Conservation (phyloP, 2,113 vertebrate genomes). For the Odocoileus hemionus region DNA sequence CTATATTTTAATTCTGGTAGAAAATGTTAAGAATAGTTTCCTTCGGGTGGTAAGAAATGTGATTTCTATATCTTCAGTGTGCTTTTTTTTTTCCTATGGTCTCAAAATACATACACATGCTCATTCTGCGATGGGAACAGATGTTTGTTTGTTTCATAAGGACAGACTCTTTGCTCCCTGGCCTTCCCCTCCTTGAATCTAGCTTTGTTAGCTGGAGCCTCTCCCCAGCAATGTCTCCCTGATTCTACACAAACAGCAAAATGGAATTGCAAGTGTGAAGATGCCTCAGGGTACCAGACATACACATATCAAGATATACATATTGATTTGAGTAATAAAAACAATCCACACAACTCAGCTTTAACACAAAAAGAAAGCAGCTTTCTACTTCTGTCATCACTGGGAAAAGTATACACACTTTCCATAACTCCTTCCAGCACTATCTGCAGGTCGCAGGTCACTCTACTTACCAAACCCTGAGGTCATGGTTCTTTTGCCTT, state of each 20-base stretch:
- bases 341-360: neutral
- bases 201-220: neutral
- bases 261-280: neutral
- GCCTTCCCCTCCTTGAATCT: neutral
- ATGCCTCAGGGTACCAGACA: neutral
- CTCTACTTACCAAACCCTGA: neutral
- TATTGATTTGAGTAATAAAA: neutral
- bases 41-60: neutral
- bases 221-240: neutral
- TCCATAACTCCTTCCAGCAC: neutral
- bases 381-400: neutral
- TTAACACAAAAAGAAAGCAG: neutral
- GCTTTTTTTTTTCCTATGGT: neutral
- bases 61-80: neutral
- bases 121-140: neutral
- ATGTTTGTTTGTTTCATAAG: neutral
- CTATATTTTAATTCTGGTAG: neutral
- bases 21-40: neutral
- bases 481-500: neutral
- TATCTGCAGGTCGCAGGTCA: neutral
- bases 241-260: neutral
- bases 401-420: neutral
- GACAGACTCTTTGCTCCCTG: neutral
- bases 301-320: neutral
- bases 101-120: neutral